Evolutionary conservation across 2,113 vertebrate species (phyloP), one percentile per base, ranked within the genome.

Genomic region (Orthonyx spaldingii): DNA sequence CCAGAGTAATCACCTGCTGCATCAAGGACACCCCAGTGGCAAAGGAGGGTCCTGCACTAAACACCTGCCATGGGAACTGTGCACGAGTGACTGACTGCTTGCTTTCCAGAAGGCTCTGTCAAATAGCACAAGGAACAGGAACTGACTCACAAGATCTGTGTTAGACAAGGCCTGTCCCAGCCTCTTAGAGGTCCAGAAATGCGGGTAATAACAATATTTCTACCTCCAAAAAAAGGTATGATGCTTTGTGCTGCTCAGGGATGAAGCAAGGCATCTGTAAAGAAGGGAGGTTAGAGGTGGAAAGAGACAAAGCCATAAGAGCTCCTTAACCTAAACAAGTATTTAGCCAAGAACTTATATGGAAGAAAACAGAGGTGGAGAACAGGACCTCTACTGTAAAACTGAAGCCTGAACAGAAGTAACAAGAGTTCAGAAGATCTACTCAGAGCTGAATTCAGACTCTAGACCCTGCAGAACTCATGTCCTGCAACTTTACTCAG

Each of bases 1-100:
- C 28, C 37, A 49, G 18, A 65, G 23, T 13, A 50, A 86, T 7
- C 61, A 66, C 16, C 28, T 27, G 46, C 55, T 77, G 59, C 60
- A 57, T 23, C 42, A 83, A 52, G 23, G 61, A 65, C 49, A 74
- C 19, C 27, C 5, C 39, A 28, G 1, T 1, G 1, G 41, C 65
- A 56, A 24, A 63, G 41, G 22, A 71, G 9, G 24, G 24, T 66
- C 42, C 79, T 56, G 39, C 27, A 75, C 68, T 44, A 13, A 71
- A 75, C 4, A 2, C 9, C 4, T 1, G 0, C n/a, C 59, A 59
- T 19, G 52, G 27, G 16, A 70, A 32, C 26, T 78, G 19, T 3
- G 0, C n/a, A 23, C 0, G 0, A 47, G 19, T 44, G 39, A 65
- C 52, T 39, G 27, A 42, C 0, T 39, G 33, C 35, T 60, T 50